Conservation (phyloP, 2,888 invertebrate species). For the Drosophila dives region DNA sequence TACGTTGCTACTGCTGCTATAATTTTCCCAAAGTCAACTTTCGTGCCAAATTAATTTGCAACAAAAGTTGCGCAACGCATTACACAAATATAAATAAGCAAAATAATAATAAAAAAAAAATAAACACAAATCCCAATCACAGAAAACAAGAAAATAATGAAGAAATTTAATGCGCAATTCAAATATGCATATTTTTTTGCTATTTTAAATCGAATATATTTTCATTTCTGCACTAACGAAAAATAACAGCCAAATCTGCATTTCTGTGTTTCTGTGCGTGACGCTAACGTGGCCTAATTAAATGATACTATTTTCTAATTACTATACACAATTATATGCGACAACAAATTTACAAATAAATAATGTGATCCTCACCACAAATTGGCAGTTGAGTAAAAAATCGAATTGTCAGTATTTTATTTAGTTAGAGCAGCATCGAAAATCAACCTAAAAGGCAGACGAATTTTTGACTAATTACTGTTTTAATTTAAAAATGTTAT, state of each 20-base stretch:
- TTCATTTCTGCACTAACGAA: slow-evolving; percentile 10
- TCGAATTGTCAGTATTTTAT: background rate
- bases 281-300: slow-evolving; percentile 15
- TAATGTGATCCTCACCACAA: background rate
- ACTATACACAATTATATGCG: slow-evolving; percentile 14
- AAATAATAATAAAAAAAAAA: slow-evolving; percentile 40
- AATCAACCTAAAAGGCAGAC: background rate
- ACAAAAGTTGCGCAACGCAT: slow-evolving; percentile 71
- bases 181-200: slow-evolving; percentile 10
- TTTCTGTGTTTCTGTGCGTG: background rate
- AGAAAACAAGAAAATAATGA: slow-evolving; percentile 10
- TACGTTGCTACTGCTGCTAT: slow-evolving; percentile 25
- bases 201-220: background rate
- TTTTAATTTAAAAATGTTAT: background rate
- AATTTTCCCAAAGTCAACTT: slow-evolving; percentile 64
- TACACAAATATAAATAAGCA: slow-evolving; percentile 58
- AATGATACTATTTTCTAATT: slow-evolving; percentile 27
- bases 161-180: slow-evolving; percentile 8
- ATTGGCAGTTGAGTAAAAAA: slow-evolving; percentile 5
- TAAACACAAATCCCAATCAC: slow-evolving; percentile 28
- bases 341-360: slow-evolving; percentile 1
- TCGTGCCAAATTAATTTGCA: slow-evolving; percentile 75
- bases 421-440: slow-evolving; percentile 2
- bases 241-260: slow-evolving; percentile 1
- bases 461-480: background rate